Evolutionary conservation across 2,113 vertebrate species (phyloP).

Genomic region (Astatoreochromis straeleni): DNA sequence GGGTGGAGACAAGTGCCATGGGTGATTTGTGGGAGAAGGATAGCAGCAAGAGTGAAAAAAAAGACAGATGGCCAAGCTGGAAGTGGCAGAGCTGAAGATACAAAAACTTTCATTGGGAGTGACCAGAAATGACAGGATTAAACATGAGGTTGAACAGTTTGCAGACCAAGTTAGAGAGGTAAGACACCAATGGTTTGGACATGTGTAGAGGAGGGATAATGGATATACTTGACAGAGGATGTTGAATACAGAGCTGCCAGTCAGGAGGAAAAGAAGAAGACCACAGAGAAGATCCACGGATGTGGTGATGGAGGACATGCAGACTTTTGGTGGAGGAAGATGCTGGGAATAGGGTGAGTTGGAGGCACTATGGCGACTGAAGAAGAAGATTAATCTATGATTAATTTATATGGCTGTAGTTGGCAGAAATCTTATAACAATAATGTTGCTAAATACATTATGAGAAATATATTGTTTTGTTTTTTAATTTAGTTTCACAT

Average conservation of each 20-base stretch:
- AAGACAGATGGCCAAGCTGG: neutral
- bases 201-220: neutral
- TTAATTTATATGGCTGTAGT: neutral
- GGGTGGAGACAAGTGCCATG: neutral
- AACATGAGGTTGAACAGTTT: neutral
- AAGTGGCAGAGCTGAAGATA: neutral
- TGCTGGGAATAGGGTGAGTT: neutral
- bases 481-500: neutral
- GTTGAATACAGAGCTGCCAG: neutral
- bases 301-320: neutral
- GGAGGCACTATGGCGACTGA: neutral
- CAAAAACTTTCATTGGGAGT: neutral
- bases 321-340: neutral
- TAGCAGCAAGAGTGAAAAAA: neutral
- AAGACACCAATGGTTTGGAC: neutral
- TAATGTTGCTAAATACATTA: neutral
- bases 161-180: neutral
- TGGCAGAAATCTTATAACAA: fast-evolving
- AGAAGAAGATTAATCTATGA: neutral
- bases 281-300: neutral
- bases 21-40: neutral
- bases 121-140: neutral
- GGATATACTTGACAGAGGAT: neutral
- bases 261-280: neutral
- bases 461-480: neutral